phyloP scores from a whole-genome alignment of 2,888 invertebrate species.

The Frankliniella intonsa region DNA sequence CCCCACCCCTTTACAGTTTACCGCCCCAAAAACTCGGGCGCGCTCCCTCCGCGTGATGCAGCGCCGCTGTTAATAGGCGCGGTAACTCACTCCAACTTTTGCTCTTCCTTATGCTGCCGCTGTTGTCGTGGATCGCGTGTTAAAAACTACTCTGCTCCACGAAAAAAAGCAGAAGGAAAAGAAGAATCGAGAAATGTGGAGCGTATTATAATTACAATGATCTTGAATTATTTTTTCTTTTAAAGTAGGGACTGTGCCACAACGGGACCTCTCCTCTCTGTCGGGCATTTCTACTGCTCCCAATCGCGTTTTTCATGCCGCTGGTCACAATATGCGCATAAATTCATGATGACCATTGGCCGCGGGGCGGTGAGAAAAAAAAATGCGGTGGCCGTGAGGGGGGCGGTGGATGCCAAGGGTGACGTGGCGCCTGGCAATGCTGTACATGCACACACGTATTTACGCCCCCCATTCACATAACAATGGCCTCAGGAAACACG shows the following conservation, averaged over 20 bases:
- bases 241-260: no score
- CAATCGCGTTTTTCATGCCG: neutral
- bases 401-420: neutral
- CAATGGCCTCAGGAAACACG: slow-evolving; percentile 24
- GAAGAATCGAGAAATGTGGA: no score
- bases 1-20: no score
- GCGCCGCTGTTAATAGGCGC: neutral
- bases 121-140: no score
- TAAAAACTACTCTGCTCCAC: no score
- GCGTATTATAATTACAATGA: no score
- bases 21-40: no score
- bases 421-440: neutral
- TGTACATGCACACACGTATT: slow-evolving; percentile 22
- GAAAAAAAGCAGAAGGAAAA: no score
- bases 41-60: neutral
- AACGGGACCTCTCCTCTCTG: no score
- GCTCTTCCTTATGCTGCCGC: no score
- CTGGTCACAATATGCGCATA: slow-evolving; percentile 22
- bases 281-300: no score
- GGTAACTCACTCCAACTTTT: neutral
- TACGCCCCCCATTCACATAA: slow-evolving; percentile 23
- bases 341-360: slow-evolving; percentile 11
- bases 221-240: no score
- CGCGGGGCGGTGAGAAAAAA: neutral
- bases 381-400: neutral